A percentile compares a stretch with the other conserved stretches of the same genome.
phyloP scores from a whole-genome alignment of 2,113 vertebrate genomes.

The Neodon shergylaensis region DNA sequence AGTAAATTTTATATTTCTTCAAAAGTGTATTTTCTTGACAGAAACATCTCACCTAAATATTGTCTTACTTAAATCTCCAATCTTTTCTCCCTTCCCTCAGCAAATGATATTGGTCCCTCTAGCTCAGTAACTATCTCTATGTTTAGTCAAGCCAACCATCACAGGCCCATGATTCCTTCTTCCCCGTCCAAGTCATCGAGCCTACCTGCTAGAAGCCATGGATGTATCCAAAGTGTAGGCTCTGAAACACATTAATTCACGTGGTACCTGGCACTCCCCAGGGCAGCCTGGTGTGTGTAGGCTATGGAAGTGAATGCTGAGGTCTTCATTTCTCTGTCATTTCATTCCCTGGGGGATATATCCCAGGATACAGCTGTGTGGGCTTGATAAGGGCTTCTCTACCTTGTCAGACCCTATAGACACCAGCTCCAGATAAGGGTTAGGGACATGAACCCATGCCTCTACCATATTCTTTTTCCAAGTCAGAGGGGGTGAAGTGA shows the following conservation, averaged over 20 bases:
- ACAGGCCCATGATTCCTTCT: neutral
- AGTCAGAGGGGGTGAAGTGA: neutral
- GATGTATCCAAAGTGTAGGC: neutral
- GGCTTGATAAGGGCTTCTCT: slow-evolving; percentile 33
- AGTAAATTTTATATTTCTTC: neutral
- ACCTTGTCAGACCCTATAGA: slow-evolving; percentile 3
- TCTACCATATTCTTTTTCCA: neutral
- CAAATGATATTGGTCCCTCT: neutral
- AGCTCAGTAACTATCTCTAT: neutral
- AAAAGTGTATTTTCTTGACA: neutral
- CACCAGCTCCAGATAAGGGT: slow-evolving; percentile 18
- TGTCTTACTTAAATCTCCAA: neutral
- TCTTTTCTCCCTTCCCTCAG: neutral
- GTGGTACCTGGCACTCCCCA: neutral
- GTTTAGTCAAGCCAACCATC: neutral
- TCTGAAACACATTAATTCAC: neutral
- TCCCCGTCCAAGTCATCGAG: neutral
- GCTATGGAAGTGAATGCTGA: slow-evolving; percentile 15
- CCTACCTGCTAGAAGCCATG: fast-evolving
- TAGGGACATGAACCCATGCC: neutral
- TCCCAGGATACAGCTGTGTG: slow-evolving; percentile 45
- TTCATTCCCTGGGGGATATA: neutral
- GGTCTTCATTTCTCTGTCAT: neutral
- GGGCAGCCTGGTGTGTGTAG: neutral
- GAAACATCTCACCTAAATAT: neutral